Base-by-base conservation (phyloP, 1,140 invertebrate species). In the Anoplolepis gracilipes region DNA sequence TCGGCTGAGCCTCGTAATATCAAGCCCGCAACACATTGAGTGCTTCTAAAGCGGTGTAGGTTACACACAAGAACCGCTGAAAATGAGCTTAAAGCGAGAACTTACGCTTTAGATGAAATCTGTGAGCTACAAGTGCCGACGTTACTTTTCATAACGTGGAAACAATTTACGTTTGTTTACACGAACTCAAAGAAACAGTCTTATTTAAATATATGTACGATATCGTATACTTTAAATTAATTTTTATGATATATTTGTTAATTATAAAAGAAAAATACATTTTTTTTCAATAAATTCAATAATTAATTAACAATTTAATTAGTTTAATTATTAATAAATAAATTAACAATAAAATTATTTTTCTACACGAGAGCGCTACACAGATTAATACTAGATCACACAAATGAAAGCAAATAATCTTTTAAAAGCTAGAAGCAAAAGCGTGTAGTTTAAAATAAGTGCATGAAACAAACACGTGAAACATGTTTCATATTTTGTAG, bases 1-100 rank as follows among this genome's bases (percentile, higher is more conserved):
- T 70, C 88, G 84, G 64, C 64, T 88, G 86, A 78, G 85, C 84
- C 46, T 49, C 87, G 87, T 85, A 91, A 91, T 91, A 91, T 91
- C 90, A 90, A 91, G 88, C 81, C 87, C 86, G 86, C 90, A 90
- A 90, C 87, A 87, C 67, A 73, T 53, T 82, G 91, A 78, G 70
- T 87, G 85, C 81, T 53, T 67, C 81, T 67, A 86, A 85, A 86
- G 82, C 84, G 77, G 78, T 59, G 64, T 57, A 55, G 65, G 61
- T 84, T 75, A 53, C 57, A 85, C 67, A 82, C 67, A 76, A 79
- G 59, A 70, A 87, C 82, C 88, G 70, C 77, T 53, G 79, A 85
- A 59, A 69, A 84, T 81, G 57, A 53, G 62, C 67, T 82, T 82
- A 82, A 82, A 82, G 78, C 53, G 78, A 70, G 69, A 59, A 82